Conservation (phyloP, 2,797 vertebrate genomes). For the Neomorphus geoffroyi region DNA sequence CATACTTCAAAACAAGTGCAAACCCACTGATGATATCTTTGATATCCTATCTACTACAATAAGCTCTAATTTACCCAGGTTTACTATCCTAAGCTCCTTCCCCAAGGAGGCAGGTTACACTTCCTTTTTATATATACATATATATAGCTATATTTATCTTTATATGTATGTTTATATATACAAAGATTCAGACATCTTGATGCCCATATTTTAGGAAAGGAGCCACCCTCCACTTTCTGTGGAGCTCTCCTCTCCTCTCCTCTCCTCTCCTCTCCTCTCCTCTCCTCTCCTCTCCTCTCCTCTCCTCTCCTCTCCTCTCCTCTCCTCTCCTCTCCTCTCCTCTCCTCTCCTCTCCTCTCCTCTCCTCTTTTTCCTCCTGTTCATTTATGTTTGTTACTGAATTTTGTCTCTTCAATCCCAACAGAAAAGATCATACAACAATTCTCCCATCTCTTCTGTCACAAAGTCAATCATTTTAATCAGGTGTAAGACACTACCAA, state of each 20-base stretch:
- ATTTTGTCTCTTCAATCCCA: neutral
- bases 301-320: too few species aligned
- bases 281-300: too few species aligned
- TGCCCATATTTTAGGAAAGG: neutral
- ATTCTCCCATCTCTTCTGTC: neutral
- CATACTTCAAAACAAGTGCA: neutral
- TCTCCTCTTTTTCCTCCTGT: neutral
- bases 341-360: too few species aligned
- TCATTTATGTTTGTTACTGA: neutral
- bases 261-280: too few species aligned
- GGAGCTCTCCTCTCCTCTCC: too few species aligned
- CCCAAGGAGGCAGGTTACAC: neutral
- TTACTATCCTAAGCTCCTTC: neutral
- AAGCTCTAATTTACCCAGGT: neutral
- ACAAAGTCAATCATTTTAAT: neutral
- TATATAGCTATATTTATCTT: too few species aligned
- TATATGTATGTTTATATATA: too few species aligned
- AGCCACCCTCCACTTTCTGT: too few species aligned
- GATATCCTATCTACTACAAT: neutral
- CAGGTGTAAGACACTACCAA: neutral
- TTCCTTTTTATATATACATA: neutral
- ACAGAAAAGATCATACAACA: neutral
- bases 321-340: too few species aligned
- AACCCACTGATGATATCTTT: neutral
- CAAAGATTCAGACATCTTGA: neutral